Conservation (phyloP, 2,888 invertebrate species). For the Portevinia maculata region DNA sequence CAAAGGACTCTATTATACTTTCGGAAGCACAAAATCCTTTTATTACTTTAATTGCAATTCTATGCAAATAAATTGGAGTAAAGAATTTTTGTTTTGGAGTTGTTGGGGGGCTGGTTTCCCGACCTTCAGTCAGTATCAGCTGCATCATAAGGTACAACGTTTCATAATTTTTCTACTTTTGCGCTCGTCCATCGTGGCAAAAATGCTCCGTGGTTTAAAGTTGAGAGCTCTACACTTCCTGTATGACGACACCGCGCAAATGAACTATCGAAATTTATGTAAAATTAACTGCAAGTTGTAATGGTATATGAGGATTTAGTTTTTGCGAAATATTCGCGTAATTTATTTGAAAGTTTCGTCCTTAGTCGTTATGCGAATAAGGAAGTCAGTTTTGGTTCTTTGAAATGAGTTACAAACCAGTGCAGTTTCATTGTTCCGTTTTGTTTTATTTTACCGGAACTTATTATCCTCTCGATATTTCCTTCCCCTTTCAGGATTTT, state of each 20-base stretch:
- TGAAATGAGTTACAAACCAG: slow-evolving; percentile 10
- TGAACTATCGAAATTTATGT: slow-evolving; percentile 63
- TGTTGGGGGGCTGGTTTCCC: slow-evolving; percentile 20
- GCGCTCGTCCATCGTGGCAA: slow-evolving; percentile 25
- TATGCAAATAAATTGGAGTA: slow-evolving; percentile 67
- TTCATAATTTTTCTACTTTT: slow-evolving; percentile 49
- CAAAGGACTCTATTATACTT: slow-evolving; percentile 46
- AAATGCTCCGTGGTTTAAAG: slow-evolving; percentile 23
- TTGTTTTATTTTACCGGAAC: slow-evolving; percentile 4
- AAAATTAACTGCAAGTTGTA: slow-evolving; percentile 18
- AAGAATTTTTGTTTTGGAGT: no score
- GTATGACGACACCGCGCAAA: slow-evolving; percentile 46
- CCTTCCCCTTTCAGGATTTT: slow-evolving; percentile 9
- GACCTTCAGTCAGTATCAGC: slow-evolving; percentile 1
- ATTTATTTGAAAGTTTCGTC: slow-evolving; percentile 53
- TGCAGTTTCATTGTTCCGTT: slow-evolving; percentile 33
- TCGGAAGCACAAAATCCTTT: slow-evolving; percentile 57
- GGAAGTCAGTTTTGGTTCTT: slow-evolving; percentile 33
- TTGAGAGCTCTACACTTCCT: slow-evolving; percentile 48
- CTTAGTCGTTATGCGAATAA: slow-evolving; percentile 12
- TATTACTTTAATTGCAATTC: slow-evolving; percentile 72
- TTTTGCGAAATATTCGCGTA: slow-evolving; percentile 30
- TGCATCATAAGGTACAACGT: slow-evolving; percentile 26
- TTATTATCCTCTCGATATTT: slow-evolving; percentile 35
- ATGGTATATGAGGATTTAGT: background rate